A percentile compares a stretch with the other conserved stretches of the same genome.
phyloP scores from a whole-genome alignment of 2,113 vertebrate genomes.

The Melanostigma gelatinosum region DNA sequence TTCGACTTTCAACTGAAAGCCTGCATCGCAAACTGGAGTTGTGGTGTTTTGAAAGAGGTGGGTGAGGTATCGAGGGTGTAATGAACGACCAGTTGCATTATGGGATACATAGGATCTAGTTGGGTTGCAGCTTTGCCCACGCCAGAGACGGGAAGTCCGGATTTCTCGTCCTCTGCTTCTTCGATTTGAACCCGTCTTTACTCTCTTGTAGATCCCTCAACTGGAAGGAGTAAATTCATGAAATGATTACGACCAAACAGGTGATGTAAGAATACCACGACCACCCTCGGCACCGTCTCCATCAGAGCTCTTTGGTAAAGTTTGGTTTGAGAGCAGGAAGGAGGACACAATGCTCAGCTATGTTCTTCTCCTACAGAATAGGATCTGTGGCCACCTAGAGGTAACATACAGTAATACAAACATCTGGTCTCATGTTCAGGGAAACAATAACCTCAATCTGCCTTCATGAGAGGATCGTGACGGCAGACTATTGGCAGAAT shows the following conservation, averaged over 20 bases:
- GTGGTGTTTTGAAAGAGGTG: not conserved
- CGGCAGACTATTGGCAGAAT: constrained; percentile 71
- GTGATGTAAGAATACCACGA: not conserved
- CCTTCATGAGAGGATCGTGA: constrained; percentile 42
- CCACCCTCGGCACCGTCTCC: not conserved
- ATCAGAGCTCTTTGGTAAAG: constrained; percentile 11
- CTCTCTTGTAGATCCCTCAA: not conserved
- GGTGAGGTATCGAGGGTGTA: not conserved
- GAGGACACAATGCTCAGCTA: not conserved
- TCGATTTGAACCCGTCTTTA: not conserved
- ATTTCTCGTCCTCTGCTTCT: not conserved
- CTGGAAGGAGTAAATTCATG: not conserved
- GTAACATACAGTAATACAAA: constrained; percentile 22
- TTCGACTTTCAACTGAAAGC: not conserved
- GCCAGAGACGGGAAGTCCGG: not conserved
- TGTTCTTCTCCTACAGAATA: not conserved
- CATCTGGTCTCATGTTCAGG: constrained; percentile 56
- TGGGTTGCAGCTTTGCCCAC: not conserved
- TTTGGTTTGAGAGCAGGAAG: constrained; percentile 14
- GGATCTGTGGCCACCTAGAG: constrained; percentile 73
- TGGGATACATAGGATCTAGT: constrained; percentile 31
- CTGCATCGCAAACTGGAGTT: not conserved
- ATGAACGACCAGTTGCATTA: constrained; percentile 13
- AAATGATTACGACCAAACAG: not conserved
- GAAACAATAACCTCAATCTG: constrained; percentile 68